Evolutionary conservation across 2,888 invertebrate genomes (phyloP).

Genomic region (Drosophila mimica): DNA sequence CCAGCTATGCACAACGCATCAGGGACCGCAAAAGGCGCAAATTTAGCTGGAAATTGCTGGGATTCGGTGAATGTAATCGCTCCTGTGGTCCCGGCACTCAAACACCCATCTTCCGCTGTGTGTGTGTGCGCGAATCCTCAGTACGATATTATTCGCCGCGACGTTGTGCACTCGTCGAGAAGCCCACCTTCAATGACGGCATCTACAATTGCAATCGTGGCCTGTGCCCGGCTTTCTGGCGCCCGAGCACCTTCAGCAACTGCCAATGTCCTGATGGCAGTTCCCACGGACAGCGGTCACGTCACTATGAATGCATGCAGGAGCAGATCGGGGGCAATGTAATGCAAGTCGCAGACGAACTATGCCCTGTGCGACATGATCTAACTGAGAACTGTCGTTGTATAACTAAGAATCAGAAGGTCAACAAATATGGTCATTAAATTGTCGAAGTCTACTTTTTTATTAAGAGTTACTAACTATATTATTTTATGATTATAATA

Average conservation of each 20-base stretch:
- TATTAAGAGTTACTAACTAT: neutral
- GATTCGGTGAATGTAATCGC: conserved; percentile 91
- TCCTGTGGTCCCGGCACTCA: conserved; percentile 89
- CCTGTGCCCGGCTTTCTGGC: conserved; percentile 93
- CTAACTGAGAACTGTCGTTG: conserved; percentile 85
- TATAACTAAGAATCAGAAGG: conserved; percentile 23
- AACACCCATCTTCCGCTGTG: conserved; percentile 86
- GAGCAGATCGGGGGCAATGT: conserved; percentile 79
- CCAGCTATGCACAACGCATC: conserved; percentile 44
- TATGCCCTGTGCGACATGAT: conserved; percentile 86
- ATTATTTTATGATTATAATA: neutral
- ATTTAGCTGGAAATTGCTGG: conserved; percentile 90
- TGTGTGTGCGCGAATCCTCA: conserved; percentile 87
- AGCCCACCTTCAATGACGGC: conserved; percentile 87
- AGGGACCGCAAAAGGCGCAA: conserved; percentile 86
- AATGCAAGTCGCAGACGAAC: conserved; percentile 86
- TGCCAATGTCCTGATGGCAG: conserved; percentile 89
- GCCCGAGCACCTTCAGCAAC: conserved; percentile 90
- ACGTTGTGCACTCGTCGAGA: conserved; percentile 88
- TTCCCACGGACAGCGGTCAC: conserved; percentile 88
- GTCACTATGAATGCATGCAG: conserved; percentile 89
- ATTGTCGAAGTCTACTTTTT: no score
- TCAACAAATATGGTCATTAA: neutral
- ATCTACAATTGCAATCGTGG: conserved; percentile 89
- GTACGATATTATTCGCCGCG: conserved; percentile 88